Percentiles rank a stretch among this genome's conserved stretches.
Evolutionary conservation across 2,888 invertebrate genomes (phyloP).

Genomic region (Drosophila emarginata): DNA sequence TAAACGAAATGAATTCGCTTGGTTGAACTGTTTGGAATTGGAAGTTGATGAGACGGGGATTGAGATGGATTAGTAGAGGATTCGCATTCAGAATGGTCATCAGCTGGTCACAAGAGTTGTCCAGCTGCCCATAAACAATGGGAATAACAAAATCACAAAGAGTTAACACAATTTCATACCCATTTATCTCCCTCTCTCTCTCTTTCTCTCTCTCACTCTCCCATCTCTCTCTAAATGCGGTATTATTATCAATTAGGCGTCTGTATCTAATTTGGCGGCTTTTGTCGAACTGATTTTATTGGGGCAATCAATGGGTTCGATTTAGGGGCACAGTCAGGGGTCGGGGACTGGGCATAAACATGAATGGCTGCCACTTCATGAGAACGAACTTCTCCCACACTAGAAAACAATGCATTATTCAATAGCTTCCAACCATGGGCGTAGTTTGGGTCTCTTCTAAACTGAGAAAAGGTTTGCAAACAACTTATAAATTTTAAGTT

Average conservation of each 20-base stretch:
- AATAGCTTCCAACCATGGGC: conserved; percentile 31
- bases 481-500: too few species aligned
- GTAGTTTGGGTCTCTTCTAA: neutral
- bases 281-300: conserved; percentile 45
- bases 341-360: conserved; percentile 20
- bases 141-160: conserved; percentile 23
- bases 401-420: conserved; percentile 69
- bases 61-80: conserved; percentile 30
- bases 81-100: neutral
- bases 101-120: conserved; percentile 8
- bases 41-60: conserved; percentile 16
- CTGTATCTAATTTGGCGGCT: conserved; percentile 57
- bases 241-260: conserved; percentile 76
- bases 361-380: conserved; percentile 71
- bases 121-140: conserved; percentile 1
- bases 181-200: neutral
- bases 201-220: neutral
- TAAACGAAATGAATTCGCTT: neutral
- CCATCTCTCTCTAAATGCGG: conserved; percentile 51
- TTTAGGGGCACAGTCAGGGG: conserved; percentile 4
- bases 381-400: conserved; percentile 70
- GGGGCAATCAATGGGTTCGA: conserved; percentile 58
- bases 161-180: conserved; percentile 53
- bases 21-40: too few species aligned
- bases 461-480: too few species aligned